Base-by-base conservation (phyloP, 2,113 vertebrate species). In the Pelmatolapia mariae region DNA sequence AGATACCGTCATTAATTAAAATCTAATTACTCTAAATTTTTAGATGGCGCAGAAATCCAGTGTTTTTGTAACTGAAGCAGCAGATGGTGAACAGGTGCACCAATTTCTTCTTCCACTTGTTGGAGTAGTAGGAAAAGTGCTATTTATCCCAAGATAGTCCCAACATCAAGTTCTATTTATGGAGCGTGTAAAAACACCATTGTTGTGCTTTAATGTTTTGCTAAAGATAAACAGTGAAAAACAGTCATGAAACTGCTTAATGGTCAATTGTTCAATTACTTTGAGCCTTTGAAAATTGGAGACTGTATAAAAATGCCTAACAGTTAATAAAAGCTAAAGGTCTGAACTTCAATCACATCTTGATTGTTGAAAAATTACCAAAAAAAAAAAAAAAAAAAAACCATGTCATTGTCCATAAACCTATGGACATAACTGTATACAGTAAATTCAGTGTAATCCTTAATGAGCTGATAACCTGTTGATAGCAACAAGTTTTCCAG, bases 371-470 rank as follows among this genome's bases (percentile, higher is more conserved):
- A 57, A 57, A 57, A 57, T 4, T 15, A 26, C 54, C n/a, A n/a
- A n/a, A 52, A 19, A 5, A n/a, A n/a, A 52, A 15, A 3, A 19
- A 18, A 1, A 1, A 47, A 18, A 15, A 50, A 3, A 1, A 0
- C 5, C 4, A 57, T 26, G 61, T 38, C 10, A 68, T 13, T 38
- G 18, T 38, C 33, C 33, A 40, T 38, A 68, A 13, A 68, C 19
- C 0, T 38, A 13, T 40, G 19, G 19, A 40, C 7, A n/a, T 68
- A 68, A 24, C 12, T 57, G 56, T 29, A 16, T 15, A 29, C 24
- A 29, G 24, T 57, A 29, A 57, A 57, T 29, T 57, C 13, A 16
- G 24, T 29, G 13, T 57, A 57, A 57, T 57, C 13, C 63, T 24
- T 68, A 8, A 68, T 68, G 33, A 13, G 36, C 36, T 68, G 36